Percentiles rank a stretch among this genome's conserved stretches.
phyloP scores from a whole-genome alignment of 2,113 vertebrate species.

The Urocynchramus pylzowi region DNA sequence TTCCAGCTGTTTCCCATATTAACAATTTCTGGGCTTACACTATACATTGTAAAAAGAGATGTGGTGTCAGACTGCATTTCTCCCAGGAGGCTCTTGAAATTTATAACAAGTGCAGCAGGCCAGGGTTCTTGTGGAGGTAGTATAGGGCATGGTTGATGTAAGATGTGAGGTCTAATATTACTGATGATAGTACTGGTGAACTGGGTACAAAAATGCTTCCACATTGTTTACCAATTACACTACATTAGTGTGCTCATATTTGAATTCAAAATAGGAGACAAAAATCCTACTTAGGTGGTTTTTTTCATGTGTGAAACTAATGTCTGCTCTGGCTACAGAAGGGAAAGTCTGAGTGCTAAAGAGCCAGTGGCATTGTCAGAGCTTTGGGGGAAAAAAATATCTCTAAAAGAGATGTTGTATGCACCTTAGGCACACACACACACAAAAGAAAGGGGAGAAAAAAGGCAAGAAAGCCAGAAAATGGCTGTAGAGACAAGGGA shows the following conservation, averaged over 20 bases:
- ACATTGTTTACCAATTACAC: neutral
- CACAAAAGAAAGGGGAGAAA: neutral
- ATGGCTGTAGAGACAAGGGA: neutral
- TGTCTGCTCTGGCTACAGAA: neutral
- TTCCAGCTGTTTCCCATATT: neutral
- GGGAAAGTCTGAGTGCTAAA: neutral
- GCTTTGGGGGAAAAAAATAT: neutral
- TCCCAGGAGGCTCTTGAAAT: neutral
- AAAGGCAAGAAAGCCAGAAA: neutral
- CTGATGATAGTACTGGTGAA: neutral
- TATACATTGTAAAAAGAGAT: neutral
- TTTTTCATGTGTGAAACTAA: neutral
- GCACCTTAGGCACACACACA: neutral
- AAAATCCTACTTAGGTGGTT: neutral
- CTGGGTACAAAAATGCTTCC: neutral
- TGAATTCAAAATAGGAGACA: neutral
- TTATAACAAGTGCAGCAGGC: neutral
- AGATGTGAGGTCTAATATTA: neutral
- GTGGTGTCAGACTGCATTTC: neutral
- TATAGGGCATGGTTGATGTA: no score
- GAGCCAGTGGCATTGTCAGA: neutral
- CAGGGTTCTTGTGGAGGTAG: neutral
- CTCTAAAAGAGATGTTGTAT: neutral
- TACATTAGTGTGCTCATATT: neutral
- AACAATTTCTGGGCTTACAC: neutral